These are phyloP conservation scores for Speoplatyrhinus poulsoni DNA, from an alignment of 2,113 vertebrate genomes.

Conservation along the genomic window DNA sequence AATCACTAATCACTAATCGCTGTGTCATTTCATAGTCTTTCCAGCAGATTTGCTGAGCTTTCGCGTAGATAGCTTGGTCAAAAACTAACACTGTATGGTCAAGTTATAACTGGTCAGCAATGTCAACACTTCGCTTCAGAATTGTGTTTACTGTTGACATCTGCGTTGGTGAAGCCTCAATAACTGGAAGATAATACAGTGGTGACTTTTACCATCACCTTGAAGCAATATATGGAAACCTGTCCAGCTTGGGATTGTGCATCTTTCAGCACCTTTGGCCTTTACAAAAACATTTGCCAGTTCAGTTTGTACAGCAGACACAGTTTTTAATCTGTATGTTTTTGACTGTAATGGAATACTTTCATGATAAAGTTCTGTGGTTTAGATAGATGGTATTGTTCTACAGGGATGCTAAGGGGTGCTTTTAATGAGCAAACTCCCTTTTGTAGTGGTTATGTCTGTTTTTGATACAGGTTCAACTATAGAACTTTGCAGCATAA, in stretches of 20 bases:
- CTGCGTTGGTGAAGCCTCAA: slow-evolving; percentile 23
- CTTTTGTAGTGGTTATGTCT: slow-evolving; percentile 1
- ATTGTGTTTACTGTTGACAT: slow-evolving; percentile 32
- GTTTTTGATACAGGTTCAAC: not conserved
- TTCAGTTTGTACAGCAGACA: not conserved
- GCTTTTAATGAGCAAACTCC: slow-evolving; percentile 1
- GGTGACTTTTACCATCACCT: slow-evolving; percentile 10
- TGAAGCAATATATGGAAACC: not conserved
- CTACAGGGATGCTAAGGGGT: slow-evolving; percentile 1
- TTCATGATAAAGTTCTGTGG: slow-evolving; percentile 11
- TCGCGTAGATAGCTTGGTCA: slow-evolving; percentile 3
- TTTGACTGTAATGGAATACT: not conserved
- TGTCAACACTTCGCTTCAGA: slow-evolving; percentile 23
- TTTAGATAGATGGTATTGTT: not conserved
- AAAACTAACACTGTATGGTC: slow-evolving; percentile 4
- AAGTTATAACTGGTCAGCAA: slow-evolving; percentile 21
- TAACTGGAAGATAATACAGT: slow-evolving; percentile 29
- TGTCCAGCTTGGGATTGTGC: slow-evolving; percentile 14
- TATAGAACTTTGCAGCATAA: not conserved
- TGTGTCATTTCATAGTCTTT: not conserved
- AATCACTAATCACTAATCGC: not conserved
- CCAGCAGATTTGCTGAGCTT: slow-evolving; percentile 8
- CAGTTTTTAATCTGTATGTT: not conserved
- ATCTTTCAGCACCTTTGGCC: slow-evolving; percentile 2
- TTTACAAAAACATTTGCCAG: not conserved